Evolutionary conservation across 2,888 invertebrate species (phyloP).

Genomic region (Dexiosoma caninum): DNA sequence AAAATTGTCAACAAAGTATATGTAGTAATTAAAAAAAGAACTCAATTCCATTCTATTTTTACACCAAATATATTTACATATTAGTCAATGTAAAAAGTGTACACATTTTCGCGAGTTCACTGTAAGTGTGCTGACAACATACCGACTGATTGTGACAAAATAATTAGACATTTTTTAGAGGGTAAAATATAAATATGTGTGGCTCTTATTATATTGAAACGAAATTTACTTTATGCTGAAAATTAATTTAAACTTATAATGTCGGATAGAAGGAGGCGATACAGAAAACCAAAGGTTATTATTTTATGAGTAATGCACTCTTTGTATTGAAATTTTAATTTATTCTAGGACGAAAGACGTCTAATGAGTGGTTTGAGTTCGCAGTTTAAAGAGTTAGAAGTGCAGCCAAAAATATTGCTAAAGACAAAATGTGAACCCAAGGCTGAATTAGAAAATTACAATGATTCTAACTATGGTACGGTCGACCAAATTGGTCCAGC

Average conservation of each 20-base stretch:
- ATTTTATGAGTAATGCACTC: neutral
- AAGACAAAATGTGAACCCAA: constrained; percentile 69
- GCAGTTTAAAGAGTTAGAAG: constrained; percentile 51
- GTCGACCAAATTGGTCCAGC: constrained; percentile 27
- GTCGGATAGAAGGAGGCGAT: constrained; percentile 73
- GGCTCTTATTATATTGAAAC: too few relatives aligned
- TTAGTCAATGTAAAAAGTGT: too few relatives aligned
- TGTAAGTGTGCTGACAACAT: too few relatives aligned
- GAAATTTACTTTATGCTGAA: too few relatives aligned
- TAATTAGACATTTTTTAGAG: too few relatives aligned
- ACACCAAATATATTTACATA: too few relatives aligned
- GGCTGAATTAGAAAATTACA: constrained; percentile 44
- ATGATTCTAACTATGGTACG: constrained; percentile 5
- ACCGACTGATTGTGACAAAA: too few relatives aligned
- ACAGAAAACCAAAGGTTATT: constrained; percentile 70
- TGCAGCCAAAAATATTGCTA: constrained; percentile 75
- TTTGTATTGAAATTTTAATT: neutral
- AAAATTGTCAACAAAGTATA: too few relatives aligned
- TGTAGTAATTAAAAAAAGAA: too few relatives aligned
- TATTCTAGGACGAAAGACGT: constrained; percentile 65
- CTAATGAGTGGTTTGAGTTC: constrained; percentile 71
- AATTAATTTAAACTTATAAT: constrained; percentile 66
- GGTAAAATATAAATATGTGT: too few relatives aligned
- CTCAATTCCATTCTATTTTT: too few relatives aligned
- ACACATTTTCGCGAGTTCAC: too few relatives aligned